Evolutionary conservation across 2,888 invertebrate genomes (phyloP).

Genomic region (Ctena decussata): DNA sequence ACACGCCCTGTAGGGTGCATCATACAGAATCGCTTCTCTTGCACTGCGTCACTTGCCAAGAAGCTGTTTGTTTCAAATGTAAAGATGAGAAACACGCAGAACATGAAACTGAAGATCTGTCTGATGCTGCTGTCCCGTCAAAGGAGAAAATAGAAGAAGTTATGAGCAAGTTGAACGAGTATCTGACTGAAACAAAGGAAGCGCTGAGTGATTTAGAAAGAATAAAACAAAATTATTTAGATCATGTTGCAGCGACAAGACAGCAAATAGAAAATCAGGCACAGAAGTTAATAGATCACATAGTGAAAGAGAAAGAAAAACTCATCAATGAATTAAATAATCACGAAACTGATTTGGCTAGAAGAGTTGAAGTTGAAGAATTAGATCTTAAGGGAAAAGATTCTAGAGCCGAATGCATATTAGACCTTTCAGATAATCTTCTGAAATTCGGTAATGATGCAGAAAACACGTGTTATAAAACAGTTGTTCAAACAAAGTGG

Average conservation of each 20-base stretch:
- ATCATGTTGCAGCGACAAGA: conserved; percentile 46
- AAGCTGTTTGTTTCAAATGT: conserved; percentile 55
- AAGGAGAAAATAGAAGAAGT: conserved; percentile 46
- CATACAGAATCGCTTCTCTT: conserved; percentile 48
- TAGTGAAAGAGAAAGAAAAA: conserved; percentile 48
- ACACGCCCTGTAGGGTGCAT: conserved; percentile 54
- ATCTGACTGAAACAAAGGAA: conserved; percentile 58
- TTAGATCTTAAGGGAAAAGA: conserved; percentile 50
- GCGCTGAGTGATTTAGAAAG: conserved; percentile 51
- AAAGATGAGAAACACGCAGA: conserved; percentile 54
- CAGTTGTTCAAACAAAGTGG: conserved; percentile 44
- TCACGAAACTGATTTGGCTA: conserved; percentile 49
- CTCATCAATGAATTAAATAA: conserved; percentile 47
- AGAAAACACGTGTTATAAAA: conserved; percentile 47
- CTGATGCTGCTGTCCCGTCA: conserved; percentile 29
- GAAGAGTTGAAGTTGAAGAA: conserved; percentile 16
- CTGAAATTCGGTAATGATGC: conserved; percentile 54
- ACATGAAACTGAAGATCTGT: conserved; percentile 52
- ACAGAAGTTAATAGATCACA: conserved; percentile 47
- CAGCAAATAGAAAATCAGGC: conserved; percentile 53
- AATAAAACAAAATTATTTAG: conserved; percentile 42
- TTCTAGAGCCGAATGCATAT: conserved; percentile 43
- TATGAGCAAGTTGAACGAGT: conserved; percentile 44
- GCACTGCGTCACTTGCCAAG: conserved; percentile 42
- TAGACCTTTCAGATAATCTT: conserved; percentile 53